phyloP scores from a whole-genome alignment of 1,140 invertebrate genomes.

The Branchinecta lindahli region DNA sequence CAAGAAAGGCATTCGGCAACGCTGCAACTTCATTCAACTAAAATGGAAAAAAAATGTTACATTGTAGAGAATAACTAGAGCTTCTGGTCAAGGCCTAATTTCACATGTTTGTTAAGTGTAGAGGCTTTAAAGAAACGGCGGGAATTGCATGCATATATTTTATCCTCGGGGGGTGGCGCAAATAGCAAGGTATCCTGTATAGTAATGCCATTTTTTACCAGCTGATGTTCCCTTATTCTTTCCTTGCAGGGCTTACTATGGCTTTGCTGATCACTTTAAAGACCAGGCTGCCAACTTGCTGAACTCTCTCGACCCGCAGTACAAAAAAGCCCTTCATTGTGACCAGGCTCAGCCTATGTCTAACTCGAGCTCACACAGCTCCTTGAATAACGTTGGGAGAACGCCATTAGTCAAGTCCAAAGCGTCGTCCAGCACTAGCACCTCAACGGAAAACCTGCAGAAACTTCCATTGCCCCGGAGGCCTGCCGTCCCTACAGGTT shows the following conservation, averaged over 20 bases:
- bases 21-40: too few relatives aligned
- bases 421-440: not conserved
- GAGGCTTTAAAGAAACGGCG: too few relatives aligned
- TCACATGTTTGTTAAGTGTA: too few relatives aligned
- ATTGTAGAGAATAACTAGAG: too few relatives aligned
- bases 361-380: constrained; percentile 34
- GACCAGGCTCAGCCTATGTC: constrained; percentile 31
- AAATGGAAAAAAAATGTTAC: too few relatives aligned
- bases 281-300: constrained; percentile 72
- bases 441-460: not conserved
- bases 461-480: not conserved
- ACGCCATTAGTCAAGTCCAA: not conserved
- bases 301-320: constrained; percentile 60
- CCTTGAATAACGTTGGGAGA: constrained; percentile 27
- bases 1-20: too few relatives aligned
- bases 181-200: too few relatives aligned
- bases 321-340: constrained; percentile 62
- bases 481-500: not conserved
- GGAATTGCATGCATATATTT: too few relatives aligned
- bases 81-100: too few relatives aligned
- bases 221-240: constrained; percentile 8
- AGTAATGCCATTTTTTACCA: too few relatives aligned
- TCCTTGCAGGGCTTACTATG: constrained; percentile 62
- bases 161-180: too few relatives aligned
- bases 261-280: constrained; percentile 77